Evolutionary conservation across 2,113 vertebrate species (phyloP), one percentile per base, ranked within the genome.

Genomic region (Heloderma charlesbogerti): DNA sequence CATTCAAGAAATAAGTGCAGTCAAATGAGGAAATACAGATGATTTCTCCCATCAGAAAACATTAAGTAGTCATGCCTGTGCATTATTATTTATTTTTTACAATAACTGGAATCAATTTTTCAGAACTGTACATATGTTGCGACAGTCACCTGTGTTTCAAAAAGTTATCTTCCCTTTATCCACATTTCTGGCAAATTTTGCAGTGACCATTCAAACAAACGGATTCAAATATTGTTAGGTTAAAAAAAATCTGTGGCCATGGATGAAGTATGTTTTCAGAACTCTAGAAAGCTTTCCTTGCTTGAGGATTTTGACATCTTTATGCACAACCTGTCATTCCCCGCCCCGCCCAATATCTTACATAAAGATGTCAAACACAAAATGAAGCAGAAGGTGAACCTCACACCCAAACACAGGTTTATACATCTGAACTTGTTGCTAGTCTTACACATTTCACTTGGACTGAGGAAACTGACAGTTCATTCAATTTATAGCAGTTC

Each of bases 1-100:
- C 97, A 98, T 98, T 97, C 97, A 98, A 98, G 97, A 97, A 97
- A 97, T 97, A 97, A 97, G 97, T 98, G 98, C 98, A 98, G 97
- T 97, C 97, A 97, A 98, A 98, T 96, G 97, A 98, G 97, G 95
- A 97, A 98, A 98, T 97, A 98, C 97, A 97, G 95, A 97, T 98
- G 97, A 98, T 95, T 97, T 97, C 96, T 97, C 94, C 96, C 94
- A 96, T 97, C 96, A 98, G 97, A 98, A 97, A 97, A 97, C 95
- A 97, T 96, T 96, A 97, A 97, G 93, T 97, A 98, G 96, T 97
- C 97, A 98, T 98, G 97, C 97, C 97, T 96, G 97, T 97, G 97
- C 95, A 95, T 96, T 96, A 97, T 90, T 94, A 95, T 74, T 72
- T 90, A 66, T 92, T 94, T 94, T 94, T 97, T 94, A 97, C 97